Evolutionary conservation across 2,113 vertebrate genomes (phyloP).

Genomic region (Alligator sinensis): DNA sequence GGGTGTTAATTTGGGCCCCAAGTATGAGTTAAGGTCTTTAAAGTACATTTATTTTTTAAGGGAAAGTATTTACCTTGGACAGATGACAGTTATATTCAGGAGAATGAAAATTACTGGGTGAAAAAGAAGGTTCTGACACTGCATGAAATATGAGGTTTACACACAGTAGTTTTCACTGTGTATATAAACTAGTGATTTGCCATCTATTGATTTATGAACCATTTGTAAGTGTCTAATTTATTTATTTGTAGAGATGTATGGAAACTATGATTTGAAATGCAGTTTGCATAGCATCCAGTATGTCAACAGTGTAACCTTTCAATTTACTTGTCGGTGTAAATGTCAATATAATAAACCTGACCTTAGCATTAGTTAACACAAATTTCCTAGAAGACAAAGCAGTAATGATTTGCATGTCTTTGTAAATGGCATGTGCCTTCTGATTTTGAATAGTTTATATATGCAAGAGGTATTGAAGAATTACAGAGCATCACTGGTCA

Average conservation of each 20-base stretch:
- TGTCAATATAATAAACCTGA: constrained; percentile 67
- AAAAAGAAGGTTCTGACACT: constrained; percentile 40
- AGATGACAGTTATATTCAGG: constrained; percentile 64
- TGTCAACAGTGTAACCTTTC: constrained; percentile 66
- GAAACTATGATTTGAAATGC: constrained; percentile 51
- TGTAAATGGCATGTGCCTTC: constrained; percentile 53
- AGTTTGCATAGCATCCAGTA: constrained; percentile 68
- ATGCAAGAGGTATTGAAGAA: constrained; percentile 42
- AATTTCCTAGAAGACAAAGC: constrained; percentile 72
- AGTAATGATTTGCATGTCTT: constrained; percentile 70
- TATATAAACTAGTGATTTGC: constrained; percentile 57
- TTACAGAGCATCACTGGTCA: constrained; percentile 1
- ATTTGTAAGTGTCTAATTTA: constrained; percentile 56
- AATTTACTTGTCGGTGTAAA: constrained; percentile 64
- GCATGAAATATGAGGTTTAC: constrained; percentile 58
- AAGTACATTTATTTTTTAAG: constrained; percentile 59
- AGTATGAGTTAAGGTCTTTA: constrained; percentile 31
- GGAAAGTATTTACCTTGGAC: constrained; percentile 59
- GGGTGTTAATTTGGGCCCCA: constrained; percentile 50
- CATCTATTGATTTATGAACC: constrained; percentile 52
- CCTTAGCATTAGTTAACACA: constrained; percentile 63
- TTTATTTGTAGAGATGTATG: constrained; percentile 61
- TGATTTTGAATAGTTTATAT: constrained; percentile 58
- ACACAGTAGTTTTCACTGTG: constrained; percentile 51
- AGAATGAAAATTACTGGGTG: constrained; percentile 61